Evolutionary conservation across 2,797 vertebrate genomes (phyloP), one percentile per base, ranked within the genome.

Genomic region (Malacoctenus gilli): DNA sequence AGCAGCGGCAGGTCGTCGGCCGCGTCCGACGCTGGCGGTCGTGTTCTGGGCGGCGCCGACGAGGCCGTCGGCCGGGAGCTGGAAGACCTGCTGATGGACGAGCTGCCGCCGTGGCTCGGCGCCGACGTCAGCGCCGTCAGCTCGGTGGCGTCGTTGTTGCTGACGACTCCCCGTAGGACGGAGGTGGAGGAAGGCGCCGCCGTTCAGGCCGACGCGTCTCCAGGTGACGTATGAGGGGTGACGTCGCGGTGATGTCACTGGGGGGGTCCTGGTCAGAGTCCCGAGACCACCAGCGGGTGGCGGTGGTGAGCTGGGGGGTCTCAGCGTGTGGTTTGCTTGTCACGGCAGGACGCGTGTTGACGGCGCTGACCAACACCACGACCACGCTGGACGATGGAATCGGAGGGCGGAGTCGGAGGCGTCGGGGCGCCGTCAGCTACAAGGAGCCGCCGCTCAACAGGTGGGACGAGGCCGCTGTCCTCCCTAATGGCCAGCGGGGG

Each of bases 391-490:
- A 50, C 30, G 13, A 37, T 1, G 71, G 62, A 3, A 70, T 28
- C 1, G 1, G 52, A 19, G 39, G 83, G 0, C 65, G 78, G 35
- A 70, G 64, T 12, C 73, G 86, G 40, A 83, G 89, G 39, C 44
- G 63, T 0, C 71, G 66, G 1, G 41, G 51, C 1, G 38, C 28
- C 0, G 70, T 92, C 43, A 89, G 75, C 5, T 93, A 92, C 35
- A 92, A 90, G 62, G 92, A 92, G 59, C 91, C 91, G 0, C 0
- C 68, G 1, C 59, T 93, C 28, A 91, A 89, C 65, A 56, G 84
- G 92, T 92, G 53, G 84, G 75, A 1, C 16, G 8, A 1, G 6
- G 3, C 6, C 7, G 46, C 25, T 14, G 9, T 2, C 25, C 25
- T 28, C 5, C 5, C n/a, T n/a, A 9, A 5, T 9, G 22, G 9